Conservation (phyloP, 2,797 vertebrate genomes). For the Cuculus canorus region DNA sequence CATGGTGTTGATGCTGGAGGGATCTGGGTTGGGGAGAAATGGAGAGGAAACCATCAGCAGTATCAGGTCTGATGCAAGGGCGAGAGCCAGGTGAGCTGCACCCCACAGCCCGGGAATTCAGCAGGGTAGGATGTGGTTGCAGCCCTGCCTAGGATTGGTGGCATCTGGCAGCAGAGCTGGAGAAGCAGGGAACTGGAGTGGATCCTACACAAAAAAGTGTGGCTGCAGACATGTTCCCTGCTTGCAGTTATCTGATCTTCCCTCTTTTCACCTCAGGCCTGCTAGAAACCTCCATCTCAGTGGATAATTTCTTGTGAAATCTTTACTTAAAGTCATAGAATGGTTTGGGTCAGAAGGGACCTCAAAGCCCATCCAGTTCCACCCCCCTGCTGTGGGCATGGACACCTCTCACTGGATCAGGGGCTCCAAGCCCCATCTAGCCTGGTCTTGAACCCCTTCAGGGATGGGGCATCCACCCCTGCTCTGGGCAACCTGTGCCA, state of each 20-base stretch:
- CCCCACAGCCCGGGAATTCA: rapidly evolving
- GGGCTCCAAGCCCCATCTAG: too few relatives aligned
- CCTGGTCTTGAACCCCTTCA: too few relatives aligned
- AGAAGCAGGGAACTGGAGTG: not conserved
- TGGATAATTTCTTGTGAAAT: not conserved
- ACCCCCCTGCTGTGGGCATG: too few relatives aligned
- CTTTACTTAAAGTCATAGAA: not conserved
- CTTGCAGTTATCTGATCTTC: not conserved
- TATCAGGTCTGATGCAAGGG: not conserved
- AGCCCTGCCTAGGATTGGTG: not conserved
- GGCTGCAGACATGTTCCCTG: rapidly evolving
- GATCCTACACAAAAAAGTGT: rapidly evolving
- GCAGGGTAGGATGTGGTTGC: rapidly evolving
- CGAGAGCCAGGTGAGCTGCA: rapidly evolving
- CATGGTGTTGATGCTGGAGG: slow-evolving; percentile 73
- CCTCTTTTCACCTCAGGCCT: not conserved
- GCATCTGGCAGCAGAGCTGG: not conserved
- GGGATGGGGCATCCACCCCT: too few relatives aligned
- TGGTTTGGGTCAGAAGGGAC: too few relatives aligned
- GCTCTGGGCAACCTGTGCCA: too few relatives aligned
- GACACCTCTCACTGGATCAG: too few relatives aligned
- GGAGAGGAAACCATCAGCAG: not conserved
- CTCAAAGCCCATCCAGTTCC: too few relatives aligned
- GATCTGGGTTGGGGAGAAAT: slow-evolving; percentile 24
- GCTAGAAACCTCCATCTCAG: not conserved